These are phyloP conservation scores for Myocastor coypus DNA, from an alignment of 2,113 vertebrate genomes.

Conservation along the genomic window DNA sequence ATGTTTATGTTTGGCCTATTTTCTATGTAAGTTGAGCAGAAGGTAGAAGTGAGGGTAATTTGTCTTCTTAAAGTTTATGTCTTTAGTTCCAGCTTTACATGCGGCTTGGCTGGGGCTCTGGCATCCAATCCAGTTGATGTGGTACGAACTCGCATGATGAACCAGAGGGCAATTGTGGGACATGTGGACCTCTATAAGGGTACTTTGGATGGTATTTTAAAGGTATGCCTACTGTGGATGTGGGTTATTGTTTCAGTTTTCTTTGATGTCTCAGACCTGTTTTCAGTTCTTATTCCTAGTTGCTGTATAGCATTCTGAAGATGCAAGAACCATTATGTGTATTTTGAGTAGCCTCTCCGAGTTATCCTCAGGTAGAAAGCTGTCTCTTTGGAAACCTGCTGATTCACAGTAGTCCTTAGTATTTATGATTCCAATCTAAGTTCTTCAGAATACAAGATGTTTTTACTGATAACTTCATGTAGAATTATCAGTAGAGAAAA, in stretches of 20 bases:
- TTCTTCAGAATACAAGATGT: slow-evolving; percentile 18
- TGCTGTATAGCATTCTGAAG: background rate
- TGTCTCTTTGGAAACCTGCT: slow-evolving; percentile 55
- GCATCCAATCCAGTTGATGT: slow-evolving; percentile 97
- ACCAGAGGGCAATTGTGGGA: slow-evolving; percentile 91
- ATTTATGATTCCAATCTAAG: slow-evolving; percentile 29
- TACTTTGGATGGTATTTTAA: slow-evolving; percentile 94
- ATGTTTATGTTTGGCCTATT: slow-evolving; percentile 28
- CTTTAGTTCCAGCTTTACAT: slow-evolving; percentile 93
- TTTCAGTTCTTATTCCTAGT: slow-evolving; percentile 44
- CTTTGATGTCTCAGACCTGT: slow-evolving; percentile 40
- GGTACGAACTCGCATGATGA: slow-evolving; percentile 97
- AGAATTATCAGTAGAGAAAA: slow-evolving; percentile 48
- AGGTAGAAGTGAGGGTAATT: background rate
- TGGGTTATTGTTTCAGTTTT: slow-evolving; percentile 55
- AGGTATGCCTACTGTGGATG: slow-evolving; percentile 85
- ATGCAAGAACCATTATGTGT: slow-evolving; percentile 42
- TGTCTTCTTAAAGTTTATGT: slow-evolving; percentile 32
- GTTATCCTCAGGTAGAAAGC: slow-evolving; percentile 26
- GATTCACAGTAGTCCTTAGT: slow-evolving; percentile 45
- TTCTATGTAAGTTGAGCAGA: background rate
- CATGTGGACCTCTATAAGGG: slow-evolving; percentile 90
- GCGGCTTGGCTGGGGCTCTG: slow-evolving; percentile 94
- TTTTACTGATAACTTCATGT: slow-evolving; percentile 41
- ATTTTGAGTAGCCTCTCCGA: slow-evolving; percentile 54